Base-by-base conservation (phyloP, 2,113 vertebrate genomes). In the Gymnogyps californianus region DNA sequence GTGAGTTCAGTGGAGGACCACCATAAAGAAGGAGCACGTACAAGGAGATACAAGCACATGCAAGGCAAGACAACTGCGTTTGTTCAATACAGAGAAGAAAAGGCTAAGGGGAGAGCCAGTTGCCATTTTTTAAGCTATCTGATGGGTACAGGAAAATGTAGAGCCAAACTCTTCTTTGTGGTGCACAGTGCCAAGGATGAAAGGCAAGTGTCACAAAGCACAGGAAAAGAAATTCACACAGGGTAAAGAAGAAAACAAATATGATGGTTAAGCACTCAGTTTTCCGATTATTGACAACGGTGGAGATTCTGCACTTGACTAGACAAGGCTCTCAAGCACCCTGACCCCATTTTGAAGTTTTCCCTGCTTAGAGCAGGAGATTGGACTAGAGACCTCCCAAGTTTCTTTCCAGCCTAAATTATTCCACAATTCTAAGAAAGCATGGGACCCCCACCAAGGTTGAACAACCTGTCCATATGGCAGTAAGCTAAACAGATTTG, bases 401-500 rank as follows among this genome's bases (percentile, higher is more conserved):
- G 64, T 87, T 91, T 87, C 72, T 74, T 78, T 82, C 40, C 62
- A 86, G 62, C 62, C 75, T 79, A 49, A 88, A 92, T 94, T 54
- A 87, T 83, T 87, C 38, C 58, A 76, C 62, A n/a, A 4, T 91
- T 87, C 70, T 91, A 11, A 86, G 84, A 90, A 95, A 95, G 82
- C 58, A 32, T 31, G 15, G 55, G 76, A 74, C 71, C 55, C 44
- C 59, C 55, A 82, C 54, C 58, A 75, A 47, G 83, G 64, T 32
- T 1, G 3, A 90, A 46, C 71, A 85, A 94, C 90, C 90, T 96
- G 97, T 93, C 90, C 83, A 38, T 80, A 77, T 77, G 88, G 76
- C 90, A 95, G 83, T 42, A 24, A 89, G 42, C 88, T 86, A 38
- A 74, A 90, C 79, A 89, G 82, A 83, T 92, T 88, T 90, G 67